These are phyloP conservation scores for Phymorhynchus buccinoides DNA, from an alignment of 1,140 invertebrate species.

Conservation along the genomic window DNA sequence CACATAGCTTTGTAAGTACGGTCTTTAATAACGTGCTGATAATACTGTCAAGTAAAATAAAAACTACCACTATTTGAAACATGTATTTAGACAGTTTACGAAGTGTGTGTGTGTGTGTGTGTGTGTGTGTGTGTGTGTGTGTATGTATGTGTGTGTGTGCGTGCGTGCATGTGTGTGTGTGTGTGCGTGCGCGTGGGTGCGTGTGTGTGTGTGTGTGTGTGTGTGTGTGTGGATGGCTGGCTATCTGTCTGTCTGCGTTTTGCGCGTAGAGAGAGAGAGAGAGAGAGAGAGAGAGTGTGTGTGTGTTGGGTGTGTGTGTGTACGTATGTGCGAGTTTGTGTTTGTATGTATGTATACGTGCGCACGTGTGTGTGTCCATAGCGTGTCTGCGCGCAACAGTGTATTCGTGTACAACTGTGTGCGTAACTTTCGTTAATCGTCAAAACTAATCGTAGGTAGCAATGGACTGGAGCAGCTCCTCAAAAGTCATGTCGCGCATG, in stretches of 20 bases:
- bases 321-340: neutral
- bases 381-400: no score
- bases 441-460: no score
- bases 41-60: no score
- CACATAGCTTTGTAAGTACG: neutral
- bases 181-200: neutral
- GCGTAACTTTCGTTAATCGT: neutral
- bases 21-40: no score
- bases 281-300: slow-evolving; percentile 14
- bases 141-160: neutral
- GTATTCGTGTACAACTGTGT: neutral
- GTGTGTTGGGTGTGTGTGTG: neutral
- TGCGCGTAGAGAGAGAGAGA: neutral
- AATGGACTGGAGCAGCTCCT: no score
- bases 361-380: neutral
- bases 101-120: neutral
- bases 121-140: neutral
- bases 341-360: neutral
- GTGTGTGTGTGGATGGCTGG: neutral
- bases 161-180: neutral
- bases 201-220: neutral
- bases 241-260: neutral
- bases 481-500: no score
- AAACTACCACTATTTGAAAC: no score
- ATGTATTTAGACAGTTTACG: neutral